Conservation (phyloP, 2,797 vertebrate species). For the Chaetodon trifasciatus region DNA sequence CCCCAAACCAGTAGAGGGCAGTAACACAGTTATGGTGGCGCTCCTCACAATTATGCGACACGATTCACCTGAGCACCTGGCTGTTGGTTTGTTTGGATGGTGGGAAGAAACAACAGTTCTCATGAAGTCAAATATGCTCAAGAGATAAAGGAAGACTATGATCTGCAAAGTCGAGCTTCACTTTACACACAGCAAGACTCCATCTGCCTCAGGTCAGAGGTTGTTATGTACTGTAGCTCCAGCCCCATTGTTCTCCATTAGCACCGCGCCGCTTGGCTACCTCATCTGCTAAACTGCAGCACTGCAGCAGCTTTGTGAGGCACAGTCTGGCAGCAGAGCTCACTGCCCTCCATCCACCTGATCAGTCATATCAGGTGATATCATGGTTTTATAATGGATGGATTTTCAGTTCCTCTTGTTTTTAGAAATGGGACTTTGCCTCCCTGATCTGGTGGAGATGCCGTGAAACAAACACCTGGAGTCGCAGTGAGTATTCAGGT, state of each 20-base stretch:
- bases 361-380: neutral
- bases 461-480: neutral
- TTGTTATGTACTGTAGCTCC: too few relatives aligned
- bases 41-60: rapidly evolving
- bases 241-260: too few relatives aligned
- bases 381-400: too few relatives aligned
- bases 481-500: neutral
- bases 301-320: neutral
- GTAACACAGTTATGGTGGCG: too few relatives aligned
- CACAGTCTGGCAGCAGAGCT: neutral
- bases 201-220: neutral
- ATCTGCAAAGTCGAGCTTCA: neutral
- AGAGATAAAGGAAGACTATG: neutral
- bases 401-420: neutral
- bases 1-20: constrained; percentile 27
- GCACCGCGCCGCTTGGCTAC: too few relatives aligned
- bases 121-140: too few relatives aligned
- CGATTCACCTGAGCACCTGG: neutral
- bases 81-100: neutral
- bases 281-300: too few relatives aligned
- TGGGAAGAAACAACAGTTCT: neutral
- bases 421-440: neutral
- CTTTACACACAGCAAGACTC: too few relatives aligned
- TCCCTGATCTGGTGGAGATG: neutral
- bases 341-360: too few relatives aligned